Base-by-base conservation (phyloP, 2,888 invertebrate species). In the Eupithecia pulchellata region DNA sequence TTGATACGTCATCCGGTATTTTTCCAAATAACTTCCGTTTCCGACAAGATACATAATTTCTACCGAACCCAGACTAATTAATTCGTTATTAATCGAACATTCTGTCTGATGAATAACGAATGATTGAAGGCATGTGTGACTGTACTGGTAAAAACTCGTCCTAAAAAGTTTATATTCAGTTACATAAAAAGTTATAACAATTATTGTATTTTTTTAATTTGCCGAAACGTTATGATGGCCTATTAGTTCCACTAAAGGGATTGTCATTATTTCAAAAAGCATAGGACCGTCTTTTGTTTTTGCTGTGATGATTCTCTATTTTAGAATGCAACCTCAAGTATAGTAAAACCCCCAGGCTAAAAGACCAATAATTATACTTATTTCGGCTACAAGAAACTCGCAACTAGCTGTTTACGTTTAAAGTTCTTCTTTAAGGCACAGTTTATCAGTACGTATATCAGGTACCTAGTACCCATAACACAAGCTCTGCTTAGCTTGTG, bases 11-110 rank as follows among this genome's bases (percentile, higher is more conserved):
- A 39, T 69, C 61, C 66, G 61, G 64, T 64, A 69, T 69, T 64
- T 52, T 64, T 55, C 60, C 69, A 67, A 72, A 69, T 67, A 52
- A 61, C 63, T 70, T 73, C 42, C 73, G n/a, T 60, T 63, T 66
- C 64, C 66, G 58, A 34, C 61, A 27, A 34, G 52, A 32, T 20
- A 64, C 52, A 69, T 69, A 66, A 72, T 69, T 71, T 63, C 58
- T 11, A 52, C 42, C 52, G 52, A 52, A 13, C 42, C n/a, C 20
- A 47, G 20, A 47, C 52, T 4, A 52, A n/a, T n/a, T n/a, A n/a
- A n/a, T n/a, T n/a, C n/a, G n/a, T 52, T 20, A 47, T 47, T 47
- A 47, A 11, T 47, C 20, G 4, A 20, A 20, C 20, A 25, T 47
- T 20, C 9, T 25, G 47, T 47, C 3, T 47, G 20, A 1, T 52